Base-by-base conservation (phyloP, 2,113 vertebrate genomes). In the Anguilla japonica region DNA sequence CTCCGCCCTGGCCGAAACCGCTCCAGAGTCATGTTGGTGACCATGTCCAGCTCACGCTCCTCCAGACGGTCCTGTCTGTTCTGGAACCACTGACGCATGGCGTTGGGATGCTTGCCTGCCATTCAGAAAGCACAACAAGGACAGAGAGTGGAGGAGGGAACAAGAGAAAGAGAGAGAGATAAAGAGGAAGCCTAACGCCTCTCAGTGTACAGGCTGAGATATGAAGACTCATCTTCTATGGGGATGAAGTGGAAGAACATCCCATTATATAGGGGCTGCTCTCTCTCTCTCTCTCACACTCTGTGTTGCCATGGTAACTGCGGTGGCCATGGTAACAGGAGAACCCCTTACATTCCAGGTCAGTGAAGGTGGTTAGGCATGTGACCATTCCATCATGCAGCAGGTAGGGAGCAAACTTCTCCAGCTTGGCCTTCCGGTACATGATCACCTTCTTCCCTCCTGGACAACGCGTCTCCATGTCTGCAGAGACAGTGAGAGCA, bases 51-150 rank as follows among this genome's bases (percentile, higher is more conserved):
- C 86, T 97, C 93, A 84, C 92, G 95, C 90, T 94, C 88, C 83
- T 95, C 92, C 89, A 99, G 81, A 88, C 53, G 90, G 89, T 99
- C 98, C 2, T 92, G 90, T 40, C 97, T 94, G 89, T 98, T 90
- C 86, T 93, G 89, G 85, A 94, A 99, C 95, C 96, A 97, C 87
- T 98, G 96, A 85, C 91, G 98, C 85, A 97, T 91, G 57, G 89
- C 91, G 86, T 93, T 18, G 2, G 87, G 87, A 81, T 95, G 87
- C 2, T 94, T 94, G 81, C 89, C 98, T 98, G 88, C 0, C 57
- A 5, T 26, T 26, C 39, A 14, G 41, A 87, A 82, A 79, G 43
- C 43, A 63, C 80, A 83, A 18, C 40, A 56, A 40, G 39, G 57
- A 75, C 40, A 88, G 26, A 15, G 80, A 41, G 20, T 18, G 63